Conservation (phyloP, 2,113 vertebrate genomes). For the Ondatra zibethicus region DNA sequence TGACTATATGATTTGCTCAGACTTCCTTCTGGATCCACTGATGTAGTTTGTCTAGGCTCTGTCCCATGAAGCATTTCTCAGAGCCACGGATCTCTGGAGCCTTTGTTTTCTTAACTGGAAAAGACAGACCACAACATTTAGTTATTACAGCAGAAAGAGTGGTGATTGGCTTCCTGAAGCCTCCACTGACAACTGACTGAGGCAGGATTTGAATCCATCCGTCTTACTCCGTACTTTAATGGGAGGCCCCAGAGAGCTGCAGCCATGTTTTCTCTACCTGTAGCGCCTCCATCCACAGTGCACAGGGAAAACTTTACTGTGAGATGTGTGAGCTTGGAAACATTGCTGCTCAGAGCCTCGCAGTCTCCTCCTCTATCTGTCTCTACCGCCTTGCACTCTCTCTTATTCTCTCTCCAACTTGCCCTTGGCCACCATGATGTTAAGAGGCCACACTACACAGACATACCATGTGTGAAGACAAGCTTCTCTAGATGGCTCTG, state of each 20-base stretch:
- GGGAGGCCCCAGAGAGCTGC: background rate
- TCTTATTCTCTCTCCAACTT: background rate
- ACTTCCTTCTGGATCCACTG: background rate
- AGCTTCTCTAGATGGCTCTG: background rate
- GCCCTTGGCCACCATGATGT: background rate
- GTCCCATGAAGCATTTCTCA: background rate
- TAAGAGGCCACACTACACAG: background rate
- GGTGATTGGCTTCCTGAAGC: background rate
- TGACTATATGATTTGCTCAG: background rate
- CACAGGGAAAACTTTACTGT: background rate
- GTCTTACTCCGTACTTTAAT: background rate
- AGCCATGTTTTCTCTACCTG: rapidly evolving
- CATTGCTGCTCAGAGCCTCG: background rate
- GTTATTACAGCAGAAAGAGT: background rate
- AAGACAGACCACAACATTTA: background rate
- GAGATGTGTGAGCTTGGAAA: background rate
- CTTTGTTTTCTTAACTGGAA: background rate
- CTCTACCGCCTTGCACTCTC: background rate
- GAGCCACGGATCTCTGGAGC: background rate
- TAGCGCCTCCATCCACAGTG: background rate
- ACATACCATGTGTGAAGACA: background rate
- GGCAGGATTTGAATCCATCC: background rate
- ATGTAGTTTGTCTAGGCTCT: background rate
- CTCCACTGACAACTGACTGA: background rate
- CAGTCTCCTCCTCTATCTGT: background rate